phyloP scores from a whole-genome alignment of 2,113 vertebrate species.

The Solea senegalensis region DNA sequence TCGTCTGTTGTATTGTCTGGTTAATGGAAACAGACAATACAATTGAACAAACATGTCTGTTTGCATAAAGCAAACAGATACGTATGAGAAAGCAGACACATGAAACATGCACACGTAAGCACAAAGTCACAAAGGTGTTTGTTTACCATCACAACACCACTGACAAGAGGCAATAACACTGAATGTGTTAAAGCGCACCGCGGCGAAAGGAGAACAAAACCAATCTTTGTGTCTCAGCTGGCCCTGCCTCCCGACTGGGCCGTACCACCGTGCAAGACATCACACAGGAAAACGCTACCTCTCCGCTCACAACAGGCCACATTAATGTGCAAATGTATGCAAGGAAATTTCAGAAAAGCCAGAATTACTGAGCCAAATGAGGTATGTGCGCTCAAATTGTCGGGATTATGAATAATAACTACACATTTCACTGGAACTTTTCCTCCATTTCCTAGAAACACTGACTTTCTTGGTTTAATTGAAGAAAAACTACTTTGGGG shows the following conservation, averaged over 20 bases:
- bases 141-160: conserved; percentile 57
- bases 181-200: conserved; percentile 95
- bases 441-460: conserved; percentile 92
- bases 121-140: conserved; percentile 53
- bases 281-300: conserved; percentile 93
- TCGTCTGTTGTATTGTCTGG: not conserved
- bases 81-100: not conserved
- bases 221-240: conserved; percentile 99
- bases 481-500: conserved; percentile 56
- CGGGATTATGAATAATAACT: conserved; percentile 99
- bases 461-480: conserved; percentile 87
- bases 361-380: conserved; percentile 83
- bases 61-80: not conserved
- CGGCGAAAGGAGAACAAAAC: conserved; percentile 95
- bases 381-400: conserved; percentile 95
- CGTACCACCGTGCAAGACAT: conserved; percentile 95
- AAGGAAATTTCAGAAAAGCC: conserved; percentile 87
- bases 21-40: not conserved
- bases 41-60: too few species aligned
- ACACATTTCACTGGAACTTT: conserved; percentile 91
- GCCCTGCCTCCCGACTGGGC: conserved; percentile 97
- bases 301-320: conserved; percentile 93
- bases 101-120: not conserved
- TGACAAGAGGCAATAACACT: conserved; percentile 82
- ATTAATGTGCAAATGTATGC: conserved; percentile 99